A percentile compares a stretch with the other conserved stretches of the same genome.
Evolutionary conservation across 2,888 invertebrate genomes (phyloP).

Genomic region (Eurytoma californica): DNA sequence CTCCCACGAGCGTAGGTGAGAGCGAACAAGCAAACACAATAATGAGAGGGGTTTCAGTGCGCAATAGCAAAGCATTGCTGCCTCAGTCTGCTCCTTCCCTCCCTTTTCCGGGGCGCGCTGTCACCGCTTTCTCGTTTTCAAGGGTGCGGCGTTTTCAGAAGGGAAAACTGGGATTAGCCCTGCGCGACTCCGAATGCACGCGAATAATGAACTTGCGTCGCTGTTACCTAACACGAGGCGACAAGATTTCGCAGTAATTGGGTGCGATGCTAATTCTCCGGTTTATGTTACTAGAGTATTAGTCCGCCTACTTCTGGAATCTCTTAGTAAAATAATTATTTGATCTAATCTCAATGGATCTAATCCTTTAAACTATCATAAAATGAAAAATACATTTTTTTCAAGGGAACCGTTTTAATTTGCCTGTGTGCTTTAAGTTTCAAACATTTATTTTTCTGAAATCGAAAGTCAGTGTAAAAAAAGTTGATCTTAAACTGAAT

Average conservation of each 20-base stretch:
- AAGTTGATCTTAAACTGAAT: too few species aligned
- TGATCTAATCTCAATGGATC: too few species aligned
- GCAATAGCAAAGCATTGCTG: not conserved
- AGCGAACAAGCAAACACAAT: slow-evolving; percentile 6
- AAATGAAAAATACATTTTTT: too few species aligned
- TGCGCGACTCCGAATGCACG: slow-evolving; percentile 29
- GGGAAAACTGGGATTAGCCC: not conserved
- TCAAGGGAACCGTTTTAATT: too few species aligned
- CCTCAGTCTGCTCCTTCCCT: not conserved
- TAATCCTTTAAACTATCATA: too few species aligned
- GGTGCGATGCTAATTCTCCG: not conserved
- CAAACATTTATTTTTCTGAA: too few species aligned
- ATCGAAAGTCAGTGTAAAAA: too few species aligned
- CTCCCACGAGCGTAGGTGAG: slow-evolving; percentile 47
- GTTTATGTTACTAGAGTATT: too few species aligned
- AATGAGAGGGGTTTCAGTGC: not conserved
- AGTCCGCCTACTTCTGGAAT: too few species aligned
- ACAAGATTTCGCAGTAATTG: slow-evolving; percentile 4
- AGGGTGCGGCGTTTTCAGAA: slow-evolving; percentile 35
- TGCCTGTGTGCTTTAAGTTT: too few species aligned
- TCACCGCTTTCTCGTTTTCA: slow-evolving; percentile 43
- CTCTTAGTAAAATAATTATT: too few species aligned
- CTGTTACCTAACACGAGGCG: not conserved
- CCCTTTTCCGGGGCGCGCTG: slow-evolving; percentile 1
- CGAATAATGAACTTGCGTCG: slow-evolving; percentile 28